These are phyloP conservation scores for Peribatodes rhomboidaria DNA, from an alignment of 2,888 invertebrate genomes.

Conservation along the genomic window DNA sequence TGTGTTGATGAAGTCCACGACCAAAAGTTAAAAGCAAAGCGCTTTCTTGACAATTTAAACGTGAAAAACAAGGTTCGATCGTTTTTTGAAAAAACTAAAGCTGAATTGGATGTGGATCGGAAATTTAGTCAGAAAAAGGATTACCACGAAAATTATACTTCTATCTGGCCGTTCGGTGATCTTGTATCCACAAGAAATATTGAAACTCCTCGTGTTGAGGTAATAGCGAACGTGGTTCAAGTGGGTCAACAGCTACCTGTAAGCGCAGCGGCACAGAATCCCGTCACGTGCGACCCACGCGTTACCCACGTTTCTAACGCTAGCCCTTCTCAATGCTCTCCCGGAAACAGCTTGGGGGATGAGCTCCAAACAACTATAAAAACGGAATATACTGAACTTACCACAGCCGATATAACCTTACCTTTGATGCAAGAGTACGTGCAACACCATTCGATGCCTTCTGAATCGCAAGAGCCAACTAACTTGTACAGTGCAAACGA, in stretches of 20 bases:
- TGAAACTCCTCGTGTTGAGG: conserved; percentile 75
- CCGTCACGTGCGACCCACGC: conserved; percentile 79
- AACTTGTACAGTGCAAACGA: conserved; percentile 56
- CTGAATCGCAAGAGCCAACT: conserved; percentile 56
- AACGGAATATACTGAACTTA: conserved; percentile 81
- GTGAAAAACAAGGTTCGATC: conserved; percentile 70
- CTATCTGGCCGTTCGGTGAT: conserved; percentile 49
- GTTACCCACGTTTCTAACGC: conserved; percentile 80
- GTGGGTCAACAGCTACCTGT: conserved; percentile 82
- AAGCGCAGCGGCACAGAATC: conserved; percentile 79
- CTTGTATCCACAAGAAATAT: conserved; percentile 84
- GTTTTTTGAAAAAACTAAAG: conserved; percentile 69
- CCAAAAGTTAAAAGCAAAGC: conserved; percentile 57
- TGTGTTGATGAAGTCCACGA: conserved; percentile 35
- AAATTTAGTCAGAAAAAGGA: conserved; percentile 55
- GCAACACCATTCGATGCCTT: conserved; percentile 59
- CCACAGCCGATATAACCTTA: conserved; percentile 75
- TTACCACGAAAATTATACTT: conserved; percentile 27
- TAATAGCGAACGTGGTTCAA: conserved; percentile 87
- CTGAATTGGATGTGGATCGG: conserved; percentile 62
- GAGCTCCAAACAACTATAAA: conserved; percentile 71
- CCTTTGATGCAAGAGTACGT: conserved; percentile 72
- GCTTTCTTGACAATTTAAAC: conserved; percentile 62
- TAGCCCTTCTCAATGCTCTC: conserved; percentile 78
- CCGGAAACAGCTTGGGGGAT: conserved; percentile 71